Evolutionary conservation across 2,113 vertebrate genomes (phyloP), one percentile per base, ranked within the genome.

Genomic region (Psephotus haematonotus): DNA sequence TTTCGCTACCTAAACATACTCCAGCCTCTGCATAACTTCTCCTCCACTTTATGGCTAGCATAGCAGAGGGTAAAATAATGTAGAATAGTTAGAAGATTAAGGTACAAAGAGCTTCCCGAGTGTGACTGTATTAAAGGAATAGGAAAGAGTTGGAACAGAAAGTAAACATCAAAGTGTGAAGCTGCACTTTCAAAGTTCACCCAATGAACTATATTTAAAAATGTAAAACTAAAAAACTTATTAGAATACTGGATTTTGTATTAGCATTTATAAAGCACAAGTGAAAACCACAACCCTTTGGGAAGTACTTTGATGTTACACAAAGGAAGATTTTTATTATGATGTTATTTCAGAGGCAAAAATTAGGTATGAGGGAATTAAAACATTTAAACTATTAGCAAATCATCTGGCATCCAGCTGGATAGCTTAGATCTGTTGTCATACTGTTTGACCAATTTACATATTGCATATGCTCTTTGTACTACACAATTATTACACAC

Each of bases 251-350:
- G 88, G 53, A 78, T 90, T 93, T 90, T 86, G 28, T 55, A 93
- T 95, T 94, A 90, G 72, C 71, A 92, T 95, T 94, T 96, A 86
- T 71, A 90, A 97, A 94, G 82, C 63, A 76, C 28, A 47, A 65
- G 29, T 70, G 49, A 90, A 93, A 92, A 86, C 52, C 29, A 70
- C 43, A 77, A 49, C 57, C 43, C 49, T 33, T 57, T 76, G 31
- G 67, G 68, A 95, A 91, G 47, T 23, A 19, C 47, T 94, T 89
- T 76, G 72, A 90, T 93, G 69, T 90, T 64, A 43, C 10, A 84
- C 44, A 89, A 88, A 90, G 49, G 59, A 62, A 88, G 33, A 35
- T 6, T 85, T 85, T 76, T 91, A 64, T 50, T 59, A 70, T 39
- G 29, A 9, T 9, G 47, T 55, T 74, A 75, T 84, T 88, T 78